A percentile compares a stretch with the other conserved stretches of the same genome.
phyloP scores from a whole-genome alignment of 2,797 vertebrate genomes.

The Notamacropus eugenii region DNA sequence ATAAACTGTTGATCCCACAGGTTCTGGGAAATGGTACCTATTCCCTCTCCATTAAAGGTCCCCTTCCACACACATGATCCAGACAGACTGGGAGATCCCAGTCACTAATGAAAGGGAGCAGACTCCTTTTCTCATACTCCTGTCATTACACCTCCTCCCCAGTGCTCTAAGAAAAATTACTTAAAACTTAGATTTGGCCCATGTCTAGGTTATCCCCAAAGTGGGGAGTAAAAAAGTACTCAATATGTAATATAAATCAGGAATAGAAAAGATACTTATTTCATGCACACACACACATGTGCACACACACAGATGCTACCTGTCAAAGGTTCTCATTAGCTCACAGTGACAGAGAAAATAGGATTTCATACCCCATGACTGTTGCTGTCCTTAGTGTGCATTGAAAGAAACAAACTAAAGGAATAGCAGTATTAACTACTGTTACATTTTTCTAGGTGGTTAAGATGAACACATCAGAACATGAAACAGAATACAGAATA shows the following conservation, averaged over 20 bases:
- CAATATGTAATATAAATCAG: background rate
- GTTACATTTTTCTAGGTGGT: background rate
- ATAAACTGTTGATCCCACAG: background rate
- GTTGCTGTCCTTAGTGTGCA: background rate
- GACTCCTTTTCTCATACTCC: background rate
- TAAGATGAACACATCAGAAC: background rate
- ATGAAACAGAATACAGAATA: background rate
- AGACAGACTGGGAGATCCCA: background rate
- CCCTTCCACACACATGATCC: background rate
- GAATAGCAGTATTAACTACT: background rate
- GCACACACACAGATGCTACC: background rate
- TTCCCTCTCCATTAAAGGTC: background rate
- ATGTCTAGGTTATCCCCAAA: background rate
- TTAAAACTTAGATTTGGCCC: background rate
- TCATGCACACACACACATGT: background rate
- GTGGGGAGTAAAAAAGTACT: background rate
- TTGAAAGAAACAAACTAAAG: background rate
- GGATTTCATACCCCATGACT: background rate
- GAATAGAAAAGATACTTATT: background rate
- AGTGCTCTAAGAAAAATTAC: background rate
- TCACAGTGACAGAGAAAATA: background rate
- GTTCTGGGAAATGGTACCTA: background rate
- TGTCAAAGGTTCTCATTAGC: background rate
- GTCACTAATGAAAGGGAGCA: background rate
- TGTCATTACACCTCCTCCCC: background rate